These are phyloP conservation scores for Saimiri boliviensis DNA, from an alignment of 2,113 vertebrate species.

Conservation along the genomic window DNA sequence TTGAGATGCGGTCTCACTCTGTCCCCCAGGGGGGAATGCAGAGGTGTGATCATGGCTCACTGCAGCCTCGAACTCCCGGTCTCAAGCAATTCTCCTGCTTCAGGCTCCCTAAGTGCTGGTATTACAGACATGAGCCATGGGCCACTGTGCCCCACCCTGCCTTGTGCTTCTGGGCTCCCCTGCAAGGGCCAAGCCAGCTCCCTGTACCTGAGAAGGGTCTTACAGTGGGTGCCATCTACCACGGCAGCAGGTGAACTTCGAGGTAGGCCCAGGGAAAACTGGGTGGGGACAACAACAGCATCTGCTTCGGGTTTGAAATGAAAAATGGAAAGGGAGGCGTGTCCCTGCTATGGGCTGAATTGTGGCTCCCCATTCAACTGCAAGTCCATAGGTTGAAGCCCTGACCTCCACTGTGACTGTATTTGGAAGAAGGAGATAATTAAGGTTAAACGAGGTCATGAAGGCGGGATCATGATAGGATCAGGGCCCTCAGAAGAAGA, in stretches of 20 bases:
- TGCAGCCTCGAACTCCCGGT: no score
- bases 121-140: no score
- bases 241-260: neutral
- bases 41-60: no score
- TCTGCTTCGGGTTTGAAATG: neutral
- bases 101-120: no score
- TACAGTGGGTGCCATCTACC: fast-evolving
- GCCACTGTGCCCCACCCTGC: neutral
- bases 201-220: neutral
- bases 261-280: neutral
- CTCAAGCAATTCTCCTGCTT: no score
- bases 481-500: neutral
- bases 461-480: neutral
- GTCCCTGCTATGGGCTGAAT: no score
- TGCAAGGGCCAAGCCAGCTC: neutral
- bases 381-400: neutral
- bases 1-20: no score
- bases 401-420: no score
- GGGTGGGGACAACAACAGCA: fast-evolving
- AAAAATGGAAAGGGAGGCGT: neutral
- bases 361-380: neutral
- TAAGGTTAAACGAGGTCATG: neutral
- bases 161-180: neutral
- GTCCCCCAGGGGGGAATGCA: no score
- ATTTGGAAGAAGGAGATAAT: neutral